phyloP scores from a whole-genome alignment of 2,113 vertebrate genomes.

The Forbesichthys agassizii region DNA sequence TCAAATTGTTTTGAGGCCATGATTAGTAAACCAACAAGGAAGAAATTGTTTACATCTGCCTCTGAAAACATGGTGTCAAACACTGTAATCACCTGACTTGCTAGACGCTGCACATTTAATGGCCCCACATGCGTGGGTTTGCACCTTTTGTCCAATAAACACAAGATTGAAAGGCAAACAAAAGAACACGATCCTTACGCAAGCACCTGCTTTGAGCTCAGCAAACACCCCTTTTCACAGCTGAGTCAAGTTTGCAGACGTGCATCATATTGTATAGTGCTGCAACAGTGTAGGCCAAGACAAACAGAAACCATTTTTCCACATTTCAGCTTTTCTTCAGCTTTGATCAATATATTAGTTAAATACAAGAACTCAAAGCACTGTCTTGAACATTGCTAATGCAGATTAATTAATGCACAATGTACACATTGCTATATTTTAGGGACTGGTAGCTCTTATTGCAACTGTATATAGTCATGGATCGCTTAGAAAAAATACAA shows the following conservation, averaged over 20 bases:
- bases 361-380: neutral
- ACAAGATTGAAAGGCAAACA: constrained; percentile 1
- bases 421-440: neutral
- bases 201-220: constrained; percentile 45
- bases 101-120: constrained; percentile 1
- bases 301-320: constrained; percentile 1
- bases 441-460: neutral
- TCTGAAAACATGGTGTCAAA: constrained; percentile 1
- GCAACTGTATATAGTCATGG: neutral
- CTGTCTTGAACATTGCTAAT: neutral
- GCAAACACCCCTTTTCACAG: constrained; percentile 35
- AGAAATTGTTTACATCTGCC: neutral
- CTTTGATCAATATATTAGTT: neutral
- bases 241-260: constrained; percentile 8
- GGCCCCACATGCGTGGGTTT: constrained; percentile 21
- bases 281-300: neutral
- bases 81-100: constrained; percentile 10
- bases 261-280: constrained; percentile 15
- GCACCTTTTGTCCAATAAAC: constrained; percentile 26
- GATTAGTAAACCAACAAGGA: constrained; percentile 17
- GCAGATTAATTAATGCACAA: neutral
- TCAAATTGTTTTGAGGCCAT: constrained; percentile 9
- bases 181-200: constrained; percentile 8
- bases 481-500: neutral
- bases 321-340: neutral